phyloP scores from a whole-genome alignment of 2,888 invertebrate species.

The Drosophila flavopinicola region DNA sequence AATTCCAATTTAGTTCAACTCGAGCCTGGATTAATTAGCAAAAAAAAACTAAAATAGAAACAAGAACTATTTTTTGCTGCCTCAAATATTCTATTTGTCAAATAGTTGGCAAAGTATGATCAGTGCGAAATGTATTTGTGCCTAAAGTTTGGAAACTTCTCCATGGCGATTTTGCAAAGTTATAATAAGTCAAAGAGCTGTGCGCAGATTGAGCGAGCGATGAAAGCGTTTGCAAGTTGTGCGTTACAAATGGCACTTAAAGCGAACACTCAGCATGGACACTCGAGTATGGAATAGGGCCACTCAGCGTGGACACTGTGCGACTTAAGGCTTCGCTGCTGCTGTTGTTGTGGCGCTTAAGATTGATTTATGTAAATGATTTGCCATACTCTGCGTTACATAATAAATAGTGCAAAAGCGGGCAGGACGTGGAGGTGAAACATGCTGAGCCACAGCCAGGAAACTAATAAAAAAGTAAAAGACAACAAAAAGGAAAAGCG shows the following conservation, averaged over 20 bases:
- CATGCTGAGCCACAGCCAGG: constrained; percentile 30
- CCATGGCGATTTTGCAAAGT: constrained; percentile 6
- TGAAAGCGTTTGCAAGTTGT: constrained; percentile 40
- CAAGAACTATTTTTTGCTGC: background rate
- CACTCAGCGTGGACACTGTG: constrained; percentile 35
- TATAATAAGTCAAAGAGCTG: constrained; percentile 34
- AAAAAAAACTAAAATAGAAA: too few relatives aligned
- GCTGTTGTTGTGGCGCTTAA: constrained; percentile 37
- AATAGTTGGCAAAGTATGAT: background rate
- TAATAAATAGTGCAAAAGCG: constrained; percentile 66
- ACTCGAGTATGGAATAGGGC: constrained; percentile 21
- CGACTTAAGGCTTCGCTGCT: constrained; percentile 9
- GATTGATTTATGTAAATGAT: constrained; percentile 79
- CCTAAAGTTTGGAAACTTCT: background rate
- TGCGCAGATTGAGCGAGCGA: constrained; percentile 23
- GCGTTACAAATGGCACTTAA: constrained; percentile 62
- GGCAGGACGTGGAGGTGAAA: constrained; percentile 24
- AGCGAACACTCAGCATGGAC: constrained; percentile 46
- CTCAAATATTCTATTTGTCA: background rate
- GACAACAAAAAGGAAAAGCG: constrained; percentile 30
- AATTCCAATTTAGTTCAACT: background rate
- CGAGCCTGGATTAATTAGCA: background rate
- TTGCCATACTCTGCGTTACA: constrained; percentile 74
- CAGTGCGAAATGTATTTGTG: background rate
- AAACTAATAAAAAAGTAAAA: constrained; percentile 64